Conservation (phyloP, 2,888 invertebrate species). For the Parascotia fuliginaria region DNA sequence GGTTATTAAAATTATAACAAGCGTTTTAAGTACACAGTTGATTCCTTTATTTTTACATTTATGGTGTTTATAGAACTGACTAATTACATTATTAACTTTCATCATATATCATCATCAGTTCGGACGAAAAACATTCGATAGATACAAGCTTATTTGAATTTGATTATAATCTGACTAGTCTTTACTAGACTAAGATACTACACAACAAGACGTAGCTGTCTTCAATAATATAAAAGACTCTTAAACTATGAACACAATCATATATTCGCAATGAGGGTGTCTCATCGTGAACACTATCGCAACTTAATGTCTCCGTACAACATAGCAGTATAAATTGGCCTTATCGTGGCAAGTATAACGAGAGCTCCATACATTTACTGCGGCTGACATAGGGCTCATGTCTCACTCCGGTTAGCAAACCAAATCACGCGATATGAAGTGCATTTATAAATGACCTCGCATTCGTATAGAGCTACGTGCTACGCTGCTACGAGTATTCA, state of each 20-base stretch:
- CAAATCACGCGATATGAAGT: constrained; percentile 68
- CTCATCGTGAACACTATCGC: constrained; percentile 36
- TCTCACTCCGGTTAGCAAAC: constrained; percentile 66
- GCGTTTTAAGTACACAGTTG: not conserved
- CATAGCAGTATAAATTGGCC: constrained; percentile 54
- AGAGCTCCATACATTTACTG: constrained; percentile 56
- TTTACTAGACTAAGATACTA: no score
- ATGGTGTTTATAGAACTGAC: no score
- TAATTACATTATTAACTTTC: no score
- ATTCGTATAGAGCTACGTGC: constrained; percentile 12
- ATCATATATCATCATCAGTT: no score
- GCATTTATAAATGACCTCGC: constrained; percentile 51
- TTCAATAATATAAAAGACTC: constrained; percentile 8
- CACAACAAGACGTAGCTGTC: not conserved
- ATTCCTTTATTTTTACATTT: no score
- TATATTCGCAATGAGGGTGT: constrained; percentile 16
- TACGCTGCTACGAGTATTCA: constrained; percentile 11
- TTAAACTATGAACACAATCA: constrained; percentile 26
- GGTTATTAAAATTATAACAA: not conserved
- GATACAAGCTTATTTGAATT: no score
- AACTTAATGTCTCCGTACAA: constrained; percentile 40
- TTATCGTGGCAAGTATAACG: constrained; percentile 59
- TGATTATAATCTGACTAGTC: no score
- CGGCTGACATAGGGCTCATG: constrained; percentile 60
- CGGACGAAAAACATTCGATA: no score